phyloP scores from a whole-genome alignment of 2,797 vertebrate genomes.

The Enteromius anoplus region DNA sequence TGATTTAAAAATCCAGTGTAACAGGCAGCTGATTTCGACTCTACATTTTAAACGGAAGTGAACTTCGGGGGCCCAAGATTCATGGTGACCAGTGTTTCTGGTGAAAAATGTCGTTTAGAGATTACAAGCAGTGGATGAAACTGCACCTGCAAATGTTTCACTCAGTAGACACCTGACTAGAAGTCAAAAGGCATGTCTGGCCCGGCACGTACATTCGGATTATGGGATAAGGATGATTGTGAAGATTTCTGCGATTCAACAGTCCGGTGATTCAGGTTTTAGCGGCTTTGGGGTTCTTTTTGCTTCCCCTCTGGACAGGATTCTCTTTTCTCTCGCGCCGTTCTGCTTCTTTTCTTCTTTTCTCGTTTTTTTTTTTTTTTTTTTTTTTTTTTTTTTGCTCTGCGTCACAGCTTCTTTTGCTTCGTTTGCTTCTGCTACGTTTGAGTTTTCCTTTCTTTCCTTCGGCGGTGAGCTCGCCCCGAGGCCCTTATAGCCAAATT shows the following conservation, averaged over 20 bases:
- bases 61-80: not conserved
- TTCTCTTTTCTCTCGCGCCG: slow-evolving; percentile 65
- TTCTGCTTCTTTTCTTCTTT: slow-evolving; percentile 66
- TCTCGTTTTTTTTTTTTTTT: not conserved
- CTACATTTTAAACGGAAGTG: not conserved
- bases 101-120: not conserved
- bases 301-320: slow-evolving; percentile 76
- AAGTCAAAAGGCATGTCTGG: slow-evolving; percentile 64
- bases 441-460: slow-evolving; percentile 77
- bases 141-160: slow-evolving; percentile 72
- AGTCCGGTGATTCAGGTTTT: slow-evolving; percentile 78
- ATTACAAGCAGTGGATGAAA: slow-evolving; percentile 76
- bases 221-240: slow-evolving; percentile 75
- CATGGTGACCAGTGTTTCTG: not conserved
- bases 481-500: slow-evolving; percentile 83
- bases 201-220: slow-evolving; percentile 75
- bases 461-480: slow-evolving; percentile 74
- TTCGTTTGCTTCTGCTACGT: slow-evolving; percentile 81
- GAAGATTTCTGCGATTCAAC: slow-evolving; percentile 80
- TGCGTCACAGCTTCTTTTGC: slow-evolving; percentile 66
- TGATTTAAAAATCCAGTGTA: not conserved
- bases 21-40: not conserved
- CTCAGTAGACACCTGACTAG: slow-evolving; percentile 64
- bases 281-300: slow-evolving; percentile 74
- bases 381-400: not conserved